These are phyloP conservation scores for Marisa cornuarietis DNA, from an alignment of 1,140 invertebrate species.

Conservation along the genomic window DNA sequence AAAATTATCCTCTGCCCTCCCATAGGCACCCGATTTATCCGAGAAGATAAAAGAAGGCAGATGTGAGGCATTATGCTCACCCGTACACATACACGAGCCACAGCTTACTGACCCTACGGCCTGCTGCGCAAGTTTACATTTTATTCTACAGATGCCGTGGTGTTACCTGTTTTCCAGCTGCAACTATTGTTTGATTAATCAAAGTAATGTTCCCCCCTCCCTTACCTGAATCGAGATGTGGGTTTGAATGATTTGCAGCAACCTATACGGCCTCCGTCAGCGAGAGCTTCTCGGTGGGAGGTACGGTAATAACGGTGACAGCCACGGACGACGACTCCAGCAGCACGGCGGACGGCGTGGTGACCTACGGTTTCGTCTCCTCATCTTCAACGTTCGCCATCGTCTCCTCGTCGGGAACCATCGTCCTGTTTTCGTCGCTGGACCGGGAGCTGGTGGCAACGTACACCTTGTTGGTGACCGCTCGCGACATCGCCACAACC, in stretches of 20 bases:
- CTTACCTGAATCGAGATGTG: too few species aligned
- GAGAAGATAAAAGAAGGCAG: too few species aligned
- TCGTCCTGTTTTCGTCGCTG: conserved; percentile 26
- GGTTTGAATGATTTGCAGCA: conserved; percentile 12
- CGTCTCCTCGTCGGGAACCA: conserved; percentile 35
- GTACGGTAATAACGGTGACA: conserved; percentile 35
- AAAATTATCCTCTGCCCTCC: too few species aligned
- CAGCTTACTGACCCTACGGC: too few species aligned
- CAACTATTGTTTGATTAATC: too few species aligned
- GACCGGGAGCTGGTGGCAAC: conserved; percentile 41
- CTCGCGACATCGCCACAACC: conserved; percentile 37
- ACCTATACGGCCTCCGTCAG: conserved; percentile 30
- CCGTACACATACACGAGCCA: too few species aligned
- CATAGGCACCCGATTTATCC: too few species aligned
- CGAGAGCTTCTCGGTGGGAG: conserved; percentile 37
- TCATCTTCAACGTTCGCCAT: conserved; percentile 33
- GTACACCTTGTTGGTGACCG: conserved; percentile 41
- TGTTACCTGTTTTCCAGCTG: too few species aligned
- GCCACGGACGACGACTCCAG: conserved; percentile 43
- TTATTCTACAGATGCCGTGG: too few species aligned
- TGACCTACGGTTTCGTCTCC: conserved; percentile 43
- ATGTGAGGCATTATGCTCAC: too few species aligned
- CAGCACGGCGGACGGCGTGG: conserved; percentile 33
- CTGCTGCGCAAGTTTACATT: too few species aligned
- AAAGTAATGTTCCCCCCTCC: too few species aligned